Base-by-base conservation (phyloP, 2,113 vertebrate genomes). In the Lanius ludovicianus region DNA sequence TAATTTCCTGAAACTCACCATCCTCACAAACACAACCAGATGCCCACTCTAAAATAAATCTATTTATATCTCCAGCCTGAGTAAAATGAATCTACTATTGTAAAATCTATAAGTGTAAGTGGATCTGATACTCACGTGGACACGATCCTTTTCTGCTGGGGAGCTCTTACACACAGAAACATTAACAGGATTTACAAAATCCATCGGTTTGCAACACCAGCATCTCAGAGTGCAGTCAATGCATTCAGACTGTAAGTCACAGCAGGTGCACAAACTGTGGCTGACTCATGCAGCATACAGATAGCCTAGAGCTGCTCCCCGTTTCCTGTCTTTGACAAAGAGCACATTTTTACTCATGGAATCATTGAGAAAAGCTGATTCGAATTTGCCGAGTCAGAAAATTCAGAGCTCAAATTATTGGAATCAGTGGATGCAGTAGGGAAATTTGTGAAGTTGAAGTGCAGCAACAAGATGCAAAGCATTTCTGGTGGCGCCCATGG, bases 121-220 rank as follows among this genome's bases (percentile, higher is more conserved):
- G 75, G 64, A 95, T 90, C 62, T 2, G 9, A 92, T 97, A 91
- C 95, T 96, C 87, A 96, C 42, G 8, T 84, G 88, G 95, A 83
- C 91, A 73, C 6, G 67, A 55, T 95, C 68, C 79, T 95, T 89
- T 90, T 85, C 94, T 90, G 90, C 80, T 75, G 92, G 90, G 87
- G 89, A 86, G 60, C 35, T 94, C 78, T 96, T 84, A 95, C 60
- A 94, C 46, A 80, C 10, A 87, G 92, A 87, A 88, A 80, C n/a
- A 10, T 90, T 84, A 79, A 85, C 81, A 57, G 84, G 86, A 91
- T 95, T 96, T 95, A 80, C 84, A 80, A 95, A 95, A 97, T 92
- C 91, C 91, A 89, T 94, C 93, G 97, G 90, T 87, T 93, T 96
- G 93, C 73, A 85, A 82, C 95, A 82, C 53, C 84, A 90, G 76